Evolutionary conservation across 2,113 vertebrate species (phyloP), one percentile per base, ranked within the genome.

Genomic region (Chamaetylas fuelleborni): DNA sequence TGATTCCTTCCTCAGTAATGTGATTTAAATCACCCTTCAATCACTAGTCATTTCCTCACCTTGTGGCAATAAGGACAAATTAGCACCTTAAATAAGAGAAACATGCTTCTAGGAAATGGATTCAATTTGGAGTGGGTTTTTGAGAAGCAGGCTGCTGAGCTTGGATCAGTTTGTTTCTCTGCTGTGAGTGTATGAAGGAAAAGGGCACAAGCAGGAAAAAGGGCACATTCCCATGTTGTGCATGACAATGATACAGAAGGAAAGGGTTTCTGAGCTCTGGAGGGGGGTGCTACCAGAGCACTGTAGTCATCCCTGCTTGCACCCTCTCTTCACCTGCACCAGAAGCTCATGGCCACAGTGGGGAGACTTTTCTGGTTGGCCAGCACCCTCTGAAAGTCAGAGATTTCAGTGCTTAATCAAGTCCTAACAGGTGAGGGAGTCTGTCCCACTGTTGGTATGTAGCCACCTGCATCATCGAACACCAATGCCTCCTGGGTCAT

Each of bases 221-320:
- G 3, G 15, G 22, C 9, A 47, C 7, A 25, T 54, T 16, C 23
- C 11, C n/a, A 4, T 43, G 26, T n/a, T 31, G 48, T 43, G 19
- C 19, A 18, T 0, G 0, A 38, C 20, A 48, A 1, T 2, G 1
- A 17, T 18, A 15, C 3, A 61, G 36, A 36, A 60, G 26, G 53
- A 72, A 84, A 7, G 10, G 28, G 18, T 53, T 72, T 65, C 56
- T 73, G 62, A 74, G 23, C 9, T 8, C 23, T 15, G 3, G 5
- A 38, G 29, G 20, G 38, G 7, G 4, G 2, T 8, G 20, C 9
- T 60, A 20, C 29, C 0, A 0, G 26, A 62, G 18, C 2, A 2
- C n/a, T 64, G 48, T 9, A 20, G 34, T 51, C 28, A 34, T 40
- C 11, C 33, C 33, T 51, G 29, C 33, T 51, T 53, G 14, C 14